Evolutionary conservation across 2,113 vertebrate species (phyloP), one percentile per base, ranked within the genome.

Genomic region (Heptranchias perlo): DNA sequence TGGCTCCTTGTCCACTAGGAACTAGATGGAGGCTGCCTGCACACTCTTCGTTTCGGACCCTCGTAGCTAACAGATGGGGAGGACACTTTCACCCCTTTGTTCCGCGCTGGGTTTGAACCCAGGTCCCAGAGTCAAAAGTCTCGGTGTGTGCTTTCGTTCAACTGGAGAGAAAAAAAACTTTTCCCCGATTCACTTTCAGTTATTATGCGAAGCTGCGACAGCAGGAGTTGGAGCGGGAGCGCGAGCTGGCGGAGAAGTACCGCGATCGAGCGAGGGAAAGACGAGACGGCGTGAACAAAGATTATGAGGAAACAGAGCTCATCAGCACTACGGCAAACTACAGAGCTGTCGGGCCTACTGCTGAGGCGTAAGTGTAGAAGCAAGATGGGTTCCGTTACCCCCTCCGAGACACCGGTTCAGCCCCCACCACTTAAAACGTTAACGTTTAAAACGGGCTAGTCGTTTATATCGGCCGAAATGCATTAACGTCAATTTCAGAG

Each of bases 281-380:
- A 61, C 97, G 99, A 93, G 99, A 99, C 58, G 99, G 99, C 0
- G 98, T 99, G 67, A 99, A 99, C 98, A 99, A 99, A 96, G 99
- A 99, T 97, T 99, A 99, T 0, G 99, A 99, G 96, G 99, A 99
- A 97, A 99, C 99, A 0, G 99, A 99, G 95, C 98, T 99, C 69
- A 99, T 99, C 96, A 99, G 99, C 97, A 99, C 99, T 61, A 99
- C 99, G 0, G 99, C 99, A 94, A 99, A 99, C 97, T 99, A 99
- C 97, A 97, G 99, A 94, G 99, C 99, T 0, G 99, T 99, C 94
- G 99, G 99, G 31, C 99, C 99, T 0, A 99, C 99, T 0, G 99
- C 99, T 0, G 99, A 99, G 97, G 99, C 99, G 99, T 99, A 97
- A 96, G 98, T 98, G 67, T 52, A 44, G 18, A 11, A 61, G 21